Percentiles rank a stretch among this genome's conserved stretches.
phyloP scores from a whole-genome alignment of 2,888 invertebrate species.

The Agrotis puta region DNA sequence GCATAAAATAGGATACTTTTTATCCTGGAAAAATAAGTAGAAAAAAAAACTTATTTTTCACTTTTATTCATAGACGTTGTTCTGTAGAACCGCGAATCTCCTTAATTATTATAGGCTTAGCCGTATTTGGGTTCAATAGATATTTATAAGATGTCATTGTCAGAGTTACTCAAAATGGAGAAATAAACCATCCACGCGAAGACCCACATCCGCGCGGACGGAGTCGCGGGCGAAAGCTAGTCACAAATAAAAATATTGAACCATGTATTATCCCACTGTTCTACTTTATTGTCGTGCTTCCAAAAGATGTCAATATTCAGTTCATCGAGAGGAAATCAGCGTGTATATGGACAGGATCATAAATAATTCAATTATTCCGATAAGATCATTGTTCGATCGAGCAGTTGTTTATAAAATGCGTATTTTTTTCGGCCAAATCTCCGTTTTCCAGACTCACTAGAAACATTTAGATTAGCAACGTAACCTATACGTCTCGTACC shows the following conservation, averaged over 20 bases:
- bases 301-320: slow-evolving; percentile 11
- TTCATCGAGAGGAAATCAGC: slow-evolving; percentile 27
- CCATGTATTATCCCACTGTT: neutral
- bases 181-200: too few species aligned
- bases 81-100: too few species aligned
- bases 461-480: slow-evolving; percentile 26
- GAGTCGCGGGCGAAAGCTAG: too few species aligned
- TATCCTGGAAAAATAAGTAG: too few species aligned
- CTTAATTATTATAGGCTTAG: too few species aligned
- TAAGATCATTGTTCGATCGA: slow-evolving; percentile 29
- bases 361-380: slow-evolving; percentile 51
- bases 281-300: neutral
- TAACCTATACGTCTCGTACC: slow-evolving; percentile 25
- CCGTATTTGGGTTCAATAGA: too few species aligned
- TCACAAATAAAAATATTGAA: neutral
- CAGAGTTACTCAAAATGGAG: too few species aligned
- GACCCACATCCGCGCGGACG: too few species aligned
- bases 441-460: slow-evolving; percentile 39
- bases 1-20: too few species aligned
- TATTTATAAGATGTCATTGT: too few species aligned
- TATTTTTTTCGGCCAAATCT: slow-evolving; percentile 46
- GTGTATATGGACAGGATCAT: slow-evolving; percentile 16
- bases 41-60: too few species aligned
- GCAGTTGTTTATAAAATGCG: slow-evolving; percentile 34
- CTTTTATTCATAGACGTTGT: too few species aligned